Base-by-base conservation (phyloP, 2,888 invertebrate species). In the Glyphotaelius pellucidus region DNA sequence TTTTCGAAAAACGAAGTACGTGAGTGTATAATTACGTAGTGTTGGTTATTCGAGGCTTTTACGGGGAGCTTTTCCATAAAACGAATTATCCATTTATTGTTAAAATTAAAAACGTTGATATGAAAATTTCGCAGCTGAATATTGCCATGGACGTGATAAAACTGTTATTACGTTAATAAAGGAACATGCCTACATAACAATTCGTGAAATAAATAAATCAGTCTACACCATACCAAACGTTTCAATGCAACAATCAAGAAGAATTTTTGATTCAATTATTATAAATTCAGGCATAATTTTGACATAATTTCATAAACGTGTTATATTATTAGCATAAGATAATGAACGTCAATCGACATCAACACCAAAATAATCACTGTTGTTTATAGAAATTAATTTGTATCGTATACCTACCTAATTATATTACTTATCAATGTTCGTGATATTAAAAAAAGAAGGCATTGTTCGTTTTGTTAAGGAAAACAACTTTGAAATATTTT, bases 401-500 rank as follows among this genome's bases (percentile, higher is more conserved):
- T 25, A 9, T 67, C 67, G 25, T 9, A 67, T 67, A 5, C 15
- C 4, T 15, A 67, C 67, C 67, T 67, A 67, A 67, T 67, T 67
- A 67, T 25, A 67, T n/a, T 19, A 7, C 38, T 1, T 14, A 67
- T 67, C n/a, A 67, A 9, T 52, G 52, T 67, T 67, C 67, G 25
- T 67, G 9, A 67, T 9, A 67, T 67, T 83, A 35, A 9, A 14
- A n/a, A 15, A 35, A 35, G 25, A 83, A 83, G 25, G 83, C 38
- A 25, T 83, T 83, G 25, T 32, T 38, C 35, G 15, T 32, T 32
- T 83, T 83, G 83, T 83, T 83, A 83, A 83, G 32, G 38, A 83
- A 83, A 83, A 35, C 83, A 83, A 32, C 83, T 83, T 83, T 25
- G 35, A 83, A 35, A 35, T 83, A 83, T 83, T 67, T 67, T 83